Evolutionary conservation across 2,888 invertebrate genomes (phyloP), one percentile per base, ranked within the genome.

Genomic region (Scaptomyza reducta): DNA sequence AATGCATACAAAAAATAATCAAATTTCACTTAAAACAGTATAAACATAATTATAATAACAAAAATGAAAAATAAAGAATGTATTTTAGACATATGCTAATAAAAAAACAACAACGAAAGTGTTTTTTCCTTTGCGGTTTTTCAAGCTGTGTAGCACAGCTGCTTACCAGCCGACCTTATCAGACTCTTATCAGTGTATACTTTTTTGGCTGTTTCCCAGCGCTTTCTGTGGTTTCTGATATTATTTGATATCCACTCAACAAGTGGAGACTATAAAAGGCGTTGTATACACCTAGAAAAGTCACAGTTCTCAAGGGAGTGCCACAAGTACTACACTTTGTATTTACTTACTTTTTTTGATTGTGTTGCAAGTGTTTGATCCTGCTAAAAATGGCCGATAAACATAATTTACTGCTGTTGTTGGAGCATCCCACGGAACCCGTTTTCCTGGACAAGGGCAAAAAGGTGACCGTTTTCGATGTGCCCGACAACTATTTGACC

Each of bases 381-480:
- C 9, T 33, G n/a, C 16, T 25, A 70, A 16, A 57, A n/a, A 89
- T 90, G 91, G 84, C 91, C 38, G 87, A 92, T 57, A 94, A 93
- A 82, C 90, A 93, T n/a, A 93, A 94, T 81, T 90, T 95, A 11
- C 91, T 95, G 77, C 91, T 94, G 81, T 93, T 96, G 76, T 96
- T 95, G 92, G 95, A 96, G 87, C 94, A 96, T 40, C 96, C 96
- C 10, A 93, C 94, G 69, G 96, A 96, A 91, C 96, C 96, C 0
- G 93, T 95, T 63, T 96, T 96, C 91, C 94, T 95, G 92, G 94
- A 94, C 72, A 96, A 96, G 91, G 95, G 95, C 2, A 93, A 94
- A 0, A 91, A 92, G 0, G 93, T 93, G 49, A 90, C 93, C 0
- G 93, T 94, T 31, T 94, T 95, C 82, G 93, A 95, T 76, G 90